Conservation (phyloP, 2,113 vertebrate species). For the Formicarius rufipectus region DNA sequence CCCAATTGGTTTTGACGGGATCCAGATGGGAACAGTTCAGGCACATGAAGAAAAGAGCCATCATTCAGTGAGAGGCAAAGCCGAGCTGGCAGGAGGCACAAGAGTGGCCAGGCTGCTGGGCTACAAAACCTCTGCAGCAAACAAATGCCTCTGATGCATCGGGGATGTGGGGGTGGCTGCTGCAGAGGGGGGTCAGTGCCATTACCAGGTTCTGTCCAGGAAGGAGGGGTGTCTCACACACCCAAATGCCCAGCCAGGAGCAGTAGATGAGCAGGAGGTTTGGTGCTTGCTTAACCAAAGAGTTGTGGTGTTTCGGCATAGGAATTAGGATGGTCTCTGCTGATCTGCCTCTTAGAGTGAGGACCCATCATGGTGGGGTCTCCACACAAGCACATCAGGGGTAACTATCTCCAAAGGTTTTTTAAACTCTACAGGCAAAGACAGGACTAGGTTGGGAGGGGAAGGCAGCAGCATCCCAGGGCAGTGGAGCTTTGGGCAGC, state of each 20-base stretch:
- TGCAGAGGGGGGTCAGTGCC: neutral
- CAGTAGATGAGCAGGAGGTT: neutral
- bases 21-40: conserved; percentile 34
- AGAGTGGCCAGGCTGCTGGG: neutral
- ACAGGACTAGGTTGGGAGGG: neutral
- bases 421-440: neutral
- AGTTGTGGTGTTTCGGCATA: neutral
- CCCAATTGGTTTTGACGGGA: neutral
- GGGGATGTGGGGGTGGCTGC: neutral
- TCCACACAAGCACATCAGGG: neutral
- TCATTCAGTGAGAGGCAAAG: conserved; percentile 9
- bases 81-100: neutral
- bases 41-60: neutral
- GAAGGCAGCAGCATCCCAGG: fast-evolving
- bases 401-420: neutral
- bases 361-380: neutral
- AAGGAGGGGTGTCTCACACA: neutral
- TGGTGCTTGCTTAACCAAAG: neutral
- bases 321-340: neutral
- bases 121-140: neutral
- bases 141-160: fast-evolving
- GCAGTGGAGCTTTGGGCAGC: neutral
- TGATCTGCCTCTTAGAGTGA: neutral
- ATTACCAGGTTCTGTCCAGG: neutral
- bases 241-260: neutral